phyloP scores from a whole-genome alignment of 2,797 vertebrate species.

The Micropoecilia bifurca region DNA sequence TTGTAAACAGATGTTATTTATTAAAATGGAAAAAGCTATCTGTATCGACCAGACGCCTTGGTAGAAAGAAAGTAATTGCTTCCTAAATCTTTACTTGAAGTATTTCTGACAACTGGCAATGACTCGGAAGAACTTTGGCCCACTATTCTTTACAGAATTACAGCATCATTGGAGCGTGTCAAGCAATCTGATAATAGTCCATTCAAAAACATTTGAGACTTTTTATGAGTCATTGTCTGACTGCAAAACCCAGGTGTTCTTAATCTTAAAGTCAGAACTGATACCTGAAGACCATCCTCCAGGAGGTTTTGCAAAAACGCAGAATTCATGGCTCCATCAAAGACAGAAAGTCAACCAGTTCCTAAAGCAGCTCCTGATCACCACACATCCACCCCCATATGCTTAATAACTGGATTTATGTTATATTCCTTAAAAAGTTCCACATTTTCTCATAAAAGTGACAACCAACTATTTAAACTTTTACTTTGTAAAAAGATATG shows the following conservation, averaged over 20 bases:
- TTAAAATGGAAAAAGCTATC: neutral
- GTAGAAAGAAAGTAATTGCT: neutral
- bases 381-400: neutral
- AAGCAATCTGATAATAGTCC: neutral
- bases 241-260: neutral
- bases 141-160: neutral
- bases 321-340: neutral
- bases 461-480: no score
- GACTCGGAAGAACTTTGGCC: neutral
- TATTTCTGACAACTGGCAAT: neutral
- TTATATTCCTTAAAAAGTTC: neutral
- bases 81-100: neutral
- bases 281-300: neutral
- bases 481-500: no score
- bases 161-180: neutral
- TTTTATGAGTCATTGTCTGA: neutral
- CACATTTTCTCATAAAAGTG: neutral
- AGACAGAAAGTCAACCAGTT: neutral
- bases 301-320: neutral
- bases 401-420: neutral
- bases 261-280: neutral
- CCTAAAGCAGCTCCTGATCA: neutral
- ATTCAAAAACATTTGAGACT: neutral
- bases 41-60: neutral
- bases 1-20: neutral